Evolutionary conservation across 2,888 invertebrate genomes (phyloP), one percentile per base, ranked within the genome.

Genomic region (Octonoba sinensis): DNA sequence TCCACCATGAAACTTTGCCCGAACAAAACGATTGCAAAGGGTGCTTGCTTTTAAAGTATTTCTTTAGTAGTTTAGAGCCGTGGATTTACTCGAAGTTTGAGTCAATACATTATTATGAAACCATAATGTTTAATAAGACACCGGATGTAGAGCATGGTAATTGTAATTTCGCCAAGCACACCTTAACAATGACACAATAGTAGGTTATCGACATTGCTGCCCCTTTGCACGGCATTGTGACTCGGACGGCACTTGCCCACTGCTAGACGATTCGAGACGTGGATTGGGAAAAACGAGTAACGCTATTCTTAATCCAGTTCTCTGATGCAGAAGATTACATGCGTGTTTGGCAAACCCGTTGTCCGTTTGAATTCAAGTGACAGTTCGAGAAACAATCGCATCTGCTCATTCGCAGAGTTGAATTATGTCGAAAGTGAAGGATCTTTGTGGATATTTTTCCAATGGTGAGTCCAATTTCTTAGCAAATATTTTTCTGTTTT

Each of bases 101-200:
- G 36, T 44, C 46, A 64, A 20, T 62, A 62, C 62, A 46, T 64
- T 64, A 64, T 64, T 64, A 46, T 64, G 27, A 64, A 44, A 65
- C 49, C 49, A 49, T 78, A 78, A 36, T 65, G 65, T 79, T 79
- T 79, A 79, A 79, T 67, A 60, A 72, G 65, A 24, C 18, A 79
- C 78, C 71, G 71, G 71, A 72, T 78, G 78, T 72, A 44, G 66
- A 72, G 46, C 66, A 51, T 20, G 47, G 67, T 79, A 79, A 79
- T 79, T 72, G 78, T 70, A 62, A 16, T 46, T 77, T 69, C 54
- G 59, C 51, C 59, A 46, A 72, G 57, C 72, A 62, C 62, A 36
- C 60, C 62, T 72, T 49, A 72, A 79, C 78, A 79, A 79, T 72
- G 78, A 79, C 78, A 79, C 78, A 79, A 79, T 79, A 54, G 78